These are phyloP conservation scores for Seladonia tumulorum DNA, from an alignment of 2,888 invertebrate genomes.

Conservation along the genomic window DNA sequence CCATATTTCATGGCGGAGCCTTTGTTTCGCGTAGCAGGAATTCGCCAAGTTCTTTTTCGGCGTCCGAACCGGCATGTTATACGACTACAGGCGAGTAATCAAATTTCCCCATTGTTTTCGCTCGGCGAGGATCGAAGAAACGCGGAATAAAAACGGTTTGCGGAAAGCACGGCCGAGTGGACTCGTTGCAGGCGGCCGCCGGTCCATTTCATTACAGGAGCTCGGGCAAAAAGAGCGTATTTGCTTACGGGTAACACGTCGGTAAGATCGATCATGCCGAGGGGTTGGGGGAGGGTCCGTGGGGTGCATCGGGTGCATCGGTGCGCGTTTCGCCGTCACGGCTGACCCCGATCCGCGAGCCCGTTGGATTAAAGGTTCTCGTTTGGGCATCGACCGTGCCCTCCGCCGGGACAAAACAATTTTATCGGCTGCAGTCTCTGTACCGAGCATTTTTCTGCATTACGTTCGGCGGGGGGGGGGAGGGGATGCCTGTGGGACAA, in stretches of 20 bases:
- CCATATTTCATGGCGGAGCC: not conserved
- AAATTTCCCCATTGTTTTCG: not conserved
- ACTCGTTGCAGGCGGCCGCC: not conserved
- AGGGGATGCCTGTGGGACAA: constrained; percentile 39
- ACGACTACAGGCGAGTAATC: not conserved
- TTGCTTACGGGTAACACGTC: not conserved
- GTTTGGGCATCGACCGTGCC: constrained; percentile 31
- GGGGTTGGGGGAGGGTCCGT: not conserved
- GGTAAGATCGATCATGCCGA: not conserved
- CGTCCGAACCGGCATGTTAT: not conserved
- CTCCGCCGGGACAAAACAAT: constrained; percentile 61
- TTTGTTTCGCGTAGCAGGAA: not conserved
- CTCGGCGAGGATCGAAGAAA: not conserved
- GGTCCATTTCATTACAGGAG: constrained; percentile 1
- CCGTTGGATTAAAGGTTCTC: constrained; percentile 53
- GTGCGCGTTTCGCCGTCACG: not conserved
- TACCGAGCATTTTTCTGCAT: constrained; percentile 58
- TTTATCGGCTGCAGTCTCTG: constrained; percentile 58
- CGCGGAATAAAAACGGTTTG: not conserved
- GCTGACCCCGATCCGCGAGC: constrained; percentile 51
- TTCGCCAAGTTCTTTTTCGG: not conserved
- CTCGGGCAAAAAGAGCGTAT: not conserved
- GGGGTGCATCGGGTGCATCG: not conserved
- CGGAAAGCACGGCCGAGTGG: not conserved
- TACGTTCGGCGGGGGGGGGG: too few species aligned